Base-by-base conservation (phyloP, 2,113 vertebrate species). In the Misgurnus mizolepis region DNA sequence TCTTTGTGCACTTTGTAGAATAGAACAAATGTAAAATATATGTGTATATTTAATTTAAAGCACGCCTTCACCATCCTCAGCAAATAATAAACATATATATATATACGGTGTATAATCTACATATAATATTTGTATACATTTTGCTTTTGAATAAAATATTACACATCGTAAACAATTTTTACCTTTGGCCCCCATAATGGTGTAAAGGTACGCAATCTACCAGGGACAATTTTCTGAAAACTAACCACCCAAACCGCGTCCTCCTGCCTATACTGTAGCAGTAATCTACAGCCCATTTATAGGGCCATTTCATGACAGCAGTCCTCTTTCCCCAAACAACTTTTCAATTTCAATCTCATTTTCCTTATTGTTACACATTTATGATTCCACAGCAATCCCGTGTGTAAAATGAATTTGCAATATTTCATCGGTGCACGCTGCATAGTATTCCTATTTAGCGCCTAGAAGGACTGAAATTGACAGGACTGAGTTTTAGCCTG, bases 271-370 rank as follows among this genome's bases (percentile, higher is more conserved):
- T 17, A 34, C 27, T 47, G 45, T 10, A 76, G 45, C 9, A 49
- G 47, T 53, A 65, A 75, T 75, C 72, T 17, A 62, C 60, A 64
- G 58, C 40, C 34, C 34, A 49, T 76, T 76, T 49, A 61, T 49
- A 49, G 27, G 22, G 58, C 43, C 58, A 75, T 75, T 75, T 49
- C 66, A 39, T 66, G 22, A 64, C 27, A 53, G 43, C 55, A 56
- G 27, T 17, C 14, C 6, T 87, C 90, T 91, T 90, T 84, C 89
- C 86, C 80, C 85, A 81, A 88, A 88, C 83, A 89, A 88, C 86
- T 90, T 89, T 91, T 87, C 86, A 89, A 90, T 91, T 91, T 89
- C 90, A 90, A 88, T 90, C 86, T 91, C 88, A 89, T 87, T 91
- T 87, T 70, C 61, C 39, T 56, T 55, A 64, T 78, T 72, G 67